Evolutionary conservation across 2,888 invertebrate species (phyloP), one percentile per base, ranked within the genome.

Genomic region (Cerceris ruficornis): DNA sequence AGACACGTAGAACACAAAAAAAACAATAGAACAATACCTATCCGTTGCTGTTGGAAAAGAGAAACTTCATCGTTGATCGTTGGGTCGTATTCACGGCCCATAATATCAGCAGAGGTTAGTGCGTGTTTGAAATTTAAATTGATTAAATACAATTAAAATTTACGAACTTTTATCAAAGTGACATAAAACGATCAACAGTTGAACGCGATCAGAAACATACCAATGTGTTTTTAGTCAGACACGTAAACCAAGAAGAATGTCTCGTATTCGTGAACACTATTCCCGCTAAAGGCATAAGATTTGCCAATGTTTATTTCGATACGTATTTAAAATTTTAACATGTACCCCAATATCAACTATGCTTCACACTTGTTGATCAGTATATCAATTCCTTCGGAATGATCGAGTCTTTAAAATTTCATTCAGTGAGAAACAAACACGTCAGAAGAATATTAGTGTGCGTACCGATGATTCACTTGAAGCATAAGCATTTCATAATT

Each of bases 71-170:
- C 69, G 58, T 77, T 57, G 54, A 75, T 65, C 66, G 83, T 82
- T 67, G 81, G 83, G 86, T 86, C 86, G 88, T 82, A 57, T 62
- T 77, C 69, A 85, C 87, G 88, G 64, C 86, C 83, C 84, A 69
- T 68, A 82, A 75, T 67, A 77, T 79, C 80, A 75, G 60, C 81
- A 82, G 85, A 88, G 88, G 88, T 88, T 83, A 81, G 87, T 85
- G 68, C 67, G 70, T 71, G 72, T 64, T 58, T 17, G 52, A 79
- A 73, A 81, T 83, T 83, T 69, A 78, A 78, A 79, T 82, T 55
- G 60, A 70, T 74, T 50, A 14, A 2, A 4, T 13, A 15, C 1
- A 13, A 11, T 42, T 28, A 14, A 46, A 55, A 43, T 9, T 2
- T 2, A 7, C 52, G 13, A 13, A 5, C 8, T 28, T 28, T 28